Percentiles rank a stretch among this genome's conserved stretches.
phyloP scores from a whole-genome alignment of 1,140 invertebrate genomes.

The Bilobella aurantiaca region DNA sequence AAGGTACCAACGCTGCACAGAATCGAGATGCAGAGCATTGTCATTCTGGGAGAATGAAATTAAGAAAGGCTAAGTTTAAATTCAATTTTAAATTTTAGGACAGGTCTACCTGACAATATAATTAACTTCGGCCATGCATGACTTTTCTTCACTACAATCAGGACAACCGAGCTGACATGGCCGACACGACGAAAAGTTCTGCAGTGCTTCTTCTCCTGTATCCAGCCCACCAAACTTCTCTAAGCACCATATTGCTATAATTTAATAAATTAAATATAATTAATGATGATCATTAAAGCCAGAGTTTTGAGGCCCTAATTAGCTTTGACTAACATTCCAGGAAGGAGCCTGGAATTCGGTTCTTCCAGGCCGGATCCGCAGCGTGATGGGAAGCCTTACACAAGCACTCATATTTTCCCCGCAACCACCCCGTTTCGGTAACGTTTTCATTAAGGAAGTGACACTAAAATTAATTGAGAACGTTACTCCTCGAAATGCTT shows the following conservation, averaged over 20 bases:
- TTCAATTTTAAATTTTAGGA: background rate
- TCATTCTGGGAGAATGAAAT: slow-evolving; percentile 50
- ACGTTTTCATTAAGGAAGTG: slow-evolving; percentile 17
- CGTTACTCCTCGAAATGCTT: background rate
- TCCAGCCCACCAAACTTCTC: no score
- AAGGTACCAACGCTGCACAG: slow-evolving; percentile 64
- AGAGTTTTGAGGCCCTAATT: no score
- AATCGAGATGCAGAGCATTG: slow-evolving; percentile 65
- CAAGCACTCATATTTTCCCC: slow-evolving; percentile 30
- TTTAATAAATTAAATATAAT: no score
- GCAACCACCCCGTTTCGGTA: slow-evolving; percentile 16
- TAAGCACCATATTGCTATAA: background rate
- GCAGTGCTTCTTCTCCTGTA: background rate
- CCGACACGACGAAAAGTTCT: slow-evolving; percentile 17
- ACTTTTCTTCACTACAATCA: slow-evolving; percentile 19
- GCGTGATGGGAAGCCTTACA: slow-evolving; percentile 13
- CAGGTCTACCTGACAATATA: slow-evolving; percentile 20
- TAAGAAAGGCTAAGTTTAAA: slow-evolving; percentile 6
- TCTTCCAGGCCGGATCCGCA: background rate
- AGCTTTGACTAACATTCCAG: slow-evolving; percentile 17
- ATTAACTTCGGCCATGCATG: slow-evolving; percentile 29
- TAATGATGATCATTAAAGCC: no score
- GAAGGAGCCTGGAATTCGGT: background rate
- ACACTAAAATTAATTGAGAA: slow-evolving; percentile 18
- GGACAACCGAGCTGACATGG: slow-evolving; percentile 28